Conservation (phyloP, 2,113 vertebrate species). For the Burhinus oedicnemus region DNA sequence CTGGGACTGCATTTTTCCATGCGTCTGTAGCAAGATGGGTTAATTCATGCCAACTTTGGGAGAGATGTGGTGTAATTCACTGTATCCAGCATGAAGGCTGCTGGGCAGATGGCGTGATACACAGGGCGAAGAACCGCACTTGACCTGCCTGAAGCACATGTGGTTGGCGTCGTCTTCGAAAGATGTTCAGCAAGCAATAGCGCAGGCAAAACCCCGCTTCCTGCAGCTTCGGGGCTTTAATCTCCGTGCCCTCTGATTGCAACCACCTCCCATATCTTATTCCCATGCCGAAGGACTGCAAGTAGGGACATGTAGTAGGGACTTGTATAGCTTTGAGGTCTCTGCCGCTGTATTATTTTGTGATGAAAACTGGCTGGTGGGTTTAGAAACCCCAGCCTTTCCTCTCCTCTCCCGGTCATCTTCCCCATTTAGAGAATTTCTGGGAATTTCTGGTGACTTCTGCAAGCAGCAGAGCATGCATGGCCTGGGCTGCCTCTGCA, state of each 20-base stretch:
- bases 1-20: neutral
- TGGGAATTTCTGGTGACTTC: neutral
- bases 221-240: accelerated
- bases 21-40: neutral
- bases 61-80: neutral
- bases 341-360: neutral
- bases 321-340: neutral
- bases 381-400: neutral
- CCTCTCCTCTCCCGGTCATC: neutral
- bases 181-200: accelerated
- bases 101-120: neutral
- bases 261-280: neutral
- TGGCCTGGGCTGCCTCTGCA: neutral
- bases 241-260: accelerated
- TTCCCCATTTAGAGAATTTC: neutral
- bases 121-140: accelerated
- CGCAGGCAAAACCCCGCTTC: neutral
- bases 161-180: accelerated
- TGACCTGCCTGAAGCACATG: neutral
- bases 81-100: neutral
- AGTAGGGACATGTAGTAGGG: neutral
- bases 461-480: accelerated
- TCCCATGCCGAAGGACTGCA: neutral
- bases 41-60: neutral
- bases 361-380: neutral